Base-by-base conservation (phyloP, 2,113 vertebrate species). In the Chloroceryle aenea region DNA sequence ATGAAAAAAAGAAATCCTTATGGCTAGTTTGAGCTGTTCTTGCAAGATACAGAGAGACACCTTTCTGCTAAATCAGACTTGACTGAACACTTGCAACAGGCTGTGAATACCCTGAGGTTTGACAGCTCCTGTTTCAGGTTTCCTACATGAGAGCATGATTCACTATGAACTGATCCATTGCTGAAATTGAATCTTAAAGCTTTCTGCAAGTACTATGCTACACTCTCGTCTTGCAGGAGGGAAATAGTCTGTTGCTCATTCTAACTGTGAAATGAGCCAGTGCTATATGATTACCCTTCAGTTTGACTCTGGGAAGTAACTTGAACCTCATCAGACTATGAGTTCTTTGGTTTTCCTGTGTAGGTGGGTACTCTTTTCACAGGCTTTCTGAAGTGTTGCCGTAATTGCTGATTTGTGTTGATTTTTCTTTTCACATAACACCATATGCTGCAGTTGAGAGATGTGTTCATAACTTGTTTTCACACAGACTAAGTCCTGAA, bases 341-440 rank as follows among this genome's bases (percentile, higher is more conserved):
- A 40, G 48, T 82, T 87, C 79, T 92, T 97, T 94, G 61, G 73
- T 89, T 94, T 96, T 66, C 79, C 67, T 67, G 14, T 56, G 21
- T 62, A 91, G 50, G 85, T 83, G 71, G 7, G 0, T 47, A 6
- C 43, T 73, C 79, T 94, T 93, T 96, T 87, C 87, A 75, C 96
- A 94, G 94, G 66, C 91, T 91, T 84, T 95, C 87, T 92, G 88
- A 95, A 95, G 95, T 96, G 96, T 96, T 87, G 71, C 93, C 94
- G 73, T 96, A 97, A 94, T 91, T 97, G 90, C 92, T 96, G 96
- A 96, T 97, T 92, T 91, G 87, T 96, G 94, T 85, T 97, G 91
- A 95, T 88, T 90, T 93, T 89, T 91, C 87, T 67, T 90, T 91
- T 95, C 93, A 88, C 56, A 20, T 93, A 93, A 66, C 95, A 95